phyloP scores from a whole-genome alignment of 2,797 vertebrate genomes.

The Gorsachius magnificus region DNA sequence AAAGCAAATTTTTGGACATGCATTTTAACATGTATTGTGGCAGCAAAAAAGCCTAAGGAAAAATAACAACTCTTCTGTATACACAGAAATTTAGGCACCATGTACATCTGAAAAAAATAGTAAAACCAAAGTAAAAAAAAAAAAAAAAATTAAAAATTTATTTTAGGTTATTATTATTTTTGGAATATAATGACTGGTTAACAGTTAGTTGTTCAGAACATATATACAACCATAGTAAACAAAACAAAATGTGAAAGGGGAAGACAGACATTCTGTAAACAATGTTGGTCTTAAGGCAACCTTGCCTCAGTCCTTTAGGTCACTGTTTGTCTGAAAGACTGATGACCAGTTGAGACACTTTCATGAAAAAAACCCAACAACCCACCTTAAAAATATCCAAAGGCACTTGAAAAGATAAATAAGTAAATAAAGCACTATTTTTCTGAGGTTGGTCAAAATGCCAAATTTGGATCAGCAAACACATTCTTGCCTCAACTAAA shows the following conservation, averaged over 20 bases:
- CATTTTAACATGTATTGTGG: neutral
- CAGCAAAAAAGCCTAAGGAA: neutral
- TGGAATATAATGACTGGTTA: neutral
- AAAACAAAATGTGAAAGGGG: neutral
- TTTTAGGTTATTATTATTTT: neutral
- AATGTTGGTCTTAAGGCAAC: neutral
- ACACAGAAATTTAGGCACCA: neutral
- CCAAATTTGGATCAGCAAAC: neutral
- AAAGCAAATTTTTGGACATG: neutral
- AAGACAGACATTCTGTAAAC: neutral
- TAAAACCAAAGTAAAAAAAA: neutral
- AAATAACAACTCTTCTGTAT: neutral
- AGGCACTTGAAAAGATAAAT: neutral
- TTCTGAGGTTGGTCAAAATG: neutral
- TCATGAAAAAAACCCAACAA: accelerated
- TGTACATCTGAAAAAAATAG: neutral
- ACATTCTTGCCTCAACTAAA: neutral
- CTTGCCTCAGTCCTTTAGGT: neutral
- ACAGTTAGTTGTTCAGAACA: neutral
- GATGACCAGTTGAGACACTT: neutral
- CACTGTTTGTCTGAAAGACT: neutral
- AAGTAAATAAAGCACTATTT: neutral
- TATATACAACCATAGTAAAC: neutral
- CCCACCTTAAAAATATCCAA: neutral
- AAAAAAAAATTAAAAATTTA: neutral